phyloP scores from a whole-genome alignment of 2,797 vertebrate genomes.

The Zonotrichia albicollis region DNA sequence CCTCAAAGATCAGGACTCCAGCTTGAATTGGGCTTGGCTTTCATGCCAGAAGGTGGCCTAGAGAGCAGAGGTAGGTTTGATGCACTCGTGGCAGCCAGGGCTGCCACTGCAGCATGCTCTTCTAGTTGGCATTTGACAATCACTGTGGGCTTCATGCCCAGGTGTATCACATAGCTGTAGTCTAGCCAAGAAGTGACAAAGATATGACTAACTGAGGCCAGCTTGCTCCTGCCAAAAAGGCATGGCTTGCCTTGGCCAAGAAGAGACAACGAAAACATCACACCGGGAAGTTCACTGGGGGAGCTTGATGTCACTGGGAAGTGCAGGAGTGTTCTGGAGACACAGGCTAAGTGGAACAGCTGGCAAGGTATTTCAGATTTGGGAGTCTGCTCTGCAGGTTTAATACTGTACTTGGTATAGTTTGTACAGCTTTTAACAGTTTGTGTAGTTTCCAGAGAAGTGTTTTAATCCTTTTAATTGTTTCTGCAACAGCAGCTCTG shows the following conservation, averaged over 20 bases:
- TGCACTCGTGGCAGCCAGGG: not conserved
- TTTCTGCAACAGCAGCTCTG: not conserved
- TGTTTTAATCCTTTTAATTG: not conserved
- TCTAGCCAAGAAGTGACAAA: constrained; percentile 40
- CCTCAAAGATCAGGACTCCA: not conserved
- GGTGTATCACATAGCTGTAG: constrained; percentile 24
- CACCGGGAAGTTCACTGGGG: not conserved
- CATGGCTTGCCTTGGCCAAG: not conserved
- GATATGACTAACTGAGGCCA: not conserved
- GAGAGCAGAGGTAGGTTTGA: not conserved
- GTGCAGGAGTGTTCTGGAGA: not conserved
- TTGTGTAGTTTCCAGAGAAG: not conserved
- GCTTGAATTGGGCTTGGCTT: not conserved
- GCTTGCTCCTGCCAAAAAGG: not conserved
- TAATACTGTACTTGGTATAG: not conserved
- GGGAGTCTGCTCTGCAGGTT: not conserved
- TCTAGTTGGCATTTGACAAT: constrained; percentile 24
- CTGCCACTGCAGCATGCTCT: not conserved
- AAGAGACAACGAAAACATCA: not conserved
- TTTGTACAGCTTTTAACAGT: not conserved
- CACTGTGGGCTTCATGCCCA: constrained; percentile 38
- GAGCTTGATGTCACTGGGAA: not conserved
- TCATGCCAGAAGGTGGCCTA: not conserved
- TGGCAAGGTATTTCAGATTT: not conserved
- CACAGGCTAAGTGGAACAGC: not conserved